Percentiles rank a stretch among this genome's conserved stretches.
These are phyloP conservation scores for Linyphia triangularis DNA, from an alignment of 2,888 invertebrate genomes.

Conservation along the genomic window DNA sequence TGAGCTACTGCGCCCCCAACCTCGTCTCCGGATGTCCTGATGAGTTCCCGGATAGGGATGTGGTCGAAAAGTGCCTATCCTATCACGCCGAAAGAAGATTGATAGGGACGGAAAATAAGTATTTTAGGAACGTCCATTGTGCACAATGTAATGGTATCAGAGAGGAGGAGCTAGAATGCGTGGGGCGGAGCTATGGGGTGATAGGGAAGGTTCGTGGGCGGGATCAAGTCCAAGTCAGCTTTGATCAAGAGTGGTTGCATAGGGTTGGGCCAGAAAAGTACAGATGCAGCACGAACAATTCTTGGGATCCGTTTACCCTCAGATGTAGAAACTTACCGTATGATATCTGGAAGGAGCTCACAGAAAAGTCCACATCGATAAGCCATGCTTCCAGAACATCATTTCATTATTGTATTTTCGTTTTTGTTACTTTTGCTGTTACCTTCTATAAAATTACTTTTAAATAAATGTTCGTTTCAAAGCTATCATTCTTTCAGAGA, in stretches of 20 bases:
- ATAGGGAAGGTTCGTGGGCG: neutral
- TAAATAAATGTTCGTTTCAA: no score
- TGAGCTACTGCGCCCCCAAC: slow-evolving; percentile 46
- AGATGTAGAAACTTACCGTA: slow-evolving; percentile 15
- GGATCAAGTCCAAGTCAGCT: slow-evolving; percentile 26
- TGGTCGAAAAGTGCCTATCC: neutral
- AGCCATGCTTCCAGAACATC: neutral
- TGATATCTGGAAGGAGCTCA: neutral
- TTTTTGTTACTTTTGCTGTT: neutral
- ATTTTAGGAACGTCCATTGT: slow-evolving; percentile 53
- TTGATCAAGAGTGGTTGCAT: slow-evolving; percentile 31
- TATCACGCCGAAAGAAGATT: slow-evolving; percentile 46
- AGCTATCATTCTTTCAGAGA: no score
- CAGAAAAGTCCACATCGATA: neutral
- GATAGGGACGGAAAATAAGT: neutral
- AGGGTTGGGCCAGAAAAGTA: neutral
- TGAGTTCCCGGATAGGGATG: neutral
- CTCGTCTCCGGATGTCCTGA: slow-evolving; percentile 14
- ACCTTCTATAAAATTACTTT: neutral
- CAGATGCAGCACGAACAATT: slow-evolving; percentile 26
- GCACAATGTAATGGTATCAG: slow-evolving; percentile 35
- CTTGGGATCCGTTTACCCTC: slow-evolving; percentile 15
- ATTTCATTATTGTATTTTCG: neutral
- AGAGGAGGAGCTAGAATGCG: slow-evolving; percentile 42
- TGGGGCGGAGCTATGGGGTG: neutral